phyloP scores from a whole-genome alignment of 23 tunicate genomes.

The Trididemnum clinides region DNA sequence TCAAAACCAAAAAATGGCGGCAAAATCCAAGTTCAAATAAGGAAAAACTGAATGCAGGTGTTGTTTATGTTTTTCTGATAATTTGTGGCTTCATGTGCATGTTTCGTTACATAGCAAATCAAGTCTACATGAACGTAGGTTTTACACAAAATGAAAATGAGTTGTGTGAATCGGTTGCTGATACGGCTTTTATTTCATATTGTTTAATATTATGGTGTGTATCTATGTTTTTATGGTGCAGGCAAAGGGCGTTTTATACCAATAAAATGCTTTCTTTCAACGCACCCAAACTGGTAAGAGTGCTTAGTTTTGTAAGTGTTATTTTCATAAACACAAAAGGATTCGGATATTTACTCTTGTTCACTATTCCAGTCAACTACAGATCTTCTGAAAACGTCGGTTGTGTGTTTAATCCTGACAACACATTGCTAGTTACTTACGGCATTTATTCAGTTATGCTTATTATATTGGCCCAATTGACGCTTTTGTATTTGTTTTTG shows the following conservation, averaged over 20 bases:
- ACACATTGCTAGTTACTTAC: neutral
- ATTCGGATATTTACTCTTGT: neutral
- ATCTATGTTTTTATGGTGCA: conserved; percentile 56
- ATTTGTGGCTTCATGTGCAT: conserved; percentile 22
- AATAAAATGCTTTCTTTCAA: conserved; percentile 51
- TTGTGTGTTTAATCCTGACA: conserved; percentile 21
- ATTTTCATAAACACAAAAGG: conserved; percentile 26
- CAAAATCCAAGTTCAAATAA: neutral
- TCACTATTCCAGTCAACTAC: conserved; percentile 34
- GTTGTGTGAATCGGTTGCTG: conserved; percentile 58
- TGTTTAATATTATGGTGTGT: conserved; percentile 22
- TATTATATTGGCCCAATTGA: conserved; percentile 37
- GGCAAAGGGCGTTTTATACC: conserved; percentile 54
- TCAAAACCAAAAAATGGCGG: conserved; percentile 45
- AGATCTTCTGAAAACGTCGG: conserved; percentile 9
- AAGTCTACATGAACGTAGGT: conserved; percentile 30
- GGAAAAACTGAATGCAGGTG: conserved; percentile 31
- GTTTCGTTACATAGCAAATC: conserved; percentile 14
- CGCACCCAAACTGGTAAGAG: neutral
- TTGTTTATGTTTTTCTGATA: conserved; percentile 27
- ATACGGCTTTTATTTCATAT: conserved; percentile 34
- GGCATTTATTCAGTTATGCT: conserved; percentile 1
- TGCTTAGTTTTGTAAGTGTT: conserved; percentile 45
- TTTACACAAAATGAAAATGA: neutral
- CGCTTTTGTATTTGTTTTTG: conserved; percentile 45